Conservation (phyloP, 2,797 vertebrate species). For the Chiroxiphia lanceolata region DNA sequence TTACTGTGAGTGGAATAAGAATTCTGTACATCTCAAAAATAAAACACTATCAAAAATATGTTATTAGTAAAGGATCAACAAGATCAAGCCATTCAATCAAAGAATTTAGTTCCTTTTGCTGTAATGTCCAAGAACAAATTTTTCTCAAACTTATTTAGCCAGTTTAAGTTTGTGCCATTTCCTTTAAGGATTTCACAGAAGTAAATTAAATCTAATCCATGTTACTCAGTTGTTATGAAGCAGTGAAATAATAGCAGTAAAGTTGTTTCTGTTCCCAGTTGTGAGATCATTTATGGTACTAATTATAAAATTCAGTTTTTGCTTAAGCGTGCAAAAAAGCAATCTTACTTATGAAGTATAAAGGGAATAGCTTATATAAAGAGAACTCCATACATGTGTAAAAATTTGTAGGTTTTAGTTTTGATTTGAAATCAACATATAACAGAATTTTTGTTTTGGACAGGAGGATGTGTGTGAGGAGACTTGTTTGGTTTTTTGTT, state of each 20-base stretch:
- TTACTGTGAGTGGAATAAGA: neutral
- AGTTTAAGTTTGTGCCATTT: neutral
- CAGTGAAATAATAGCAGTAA: neutral
- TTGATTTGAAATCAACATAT: neutral
- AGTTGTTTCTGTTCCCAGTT: neutral
- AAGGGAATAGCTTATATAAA: neutral
- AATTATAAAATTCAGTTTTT: neutral
- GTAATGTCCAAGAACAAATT: neutral
- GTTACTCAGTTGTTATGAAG: neutral
- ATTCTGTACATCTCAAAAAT: neutral
- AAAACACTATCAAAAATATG: neutral
- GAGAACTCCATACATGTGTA: neutral
- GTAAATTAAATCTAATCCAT: neutral
- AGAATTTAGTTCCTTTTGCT: neutral
- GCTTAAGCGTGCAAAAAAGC: neutral
- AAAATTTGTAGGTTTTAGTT: neutral
- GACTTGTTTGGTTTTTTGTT: neutral
- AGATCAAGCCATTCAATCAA: neutral
- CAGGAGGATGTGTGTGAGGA: accelerated
- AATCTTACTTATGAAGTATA: neutral
- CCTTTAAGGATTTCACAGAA: neutral
- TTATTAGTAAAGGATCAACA: neutral
- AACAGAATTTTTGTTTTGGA: neutral
- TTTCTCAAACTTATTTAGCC: neutral
- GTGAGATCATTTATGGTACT: neutral